Conservation (phyloP, 2,797 vertebrate species). For the Cyprinella venusta region DNA sequence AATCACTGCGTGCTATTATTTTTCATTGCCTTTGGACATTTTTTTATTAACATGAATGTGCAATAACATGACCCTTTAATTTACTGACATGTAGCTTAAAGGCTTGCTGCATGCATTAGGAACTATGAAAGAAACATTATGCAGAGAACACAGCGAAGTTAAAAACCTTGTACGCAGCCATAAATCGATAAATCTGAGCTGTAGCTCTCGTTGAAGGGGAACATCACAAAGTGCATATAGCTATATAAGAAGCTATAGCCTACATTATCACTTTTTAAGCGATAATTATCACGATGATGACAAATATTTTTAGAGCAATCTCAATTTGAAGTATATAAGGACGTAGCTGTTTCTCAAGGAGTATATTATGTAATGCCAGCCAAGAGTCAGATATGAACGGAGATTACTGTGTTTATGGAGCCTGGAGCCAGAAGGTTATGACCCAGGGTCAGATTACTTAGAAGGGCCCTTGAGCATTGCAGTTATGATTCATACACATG, state of each 20-base stretch:
- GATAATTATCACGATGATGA: not conserved
- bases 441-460: not conserved
- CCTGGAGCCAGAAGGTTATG: not conserved
- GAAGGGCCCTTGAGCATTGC: not conserved
- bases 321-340: not conserved
- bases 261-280: constrained; percentile 14
- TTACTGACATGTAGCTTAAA: constrained; percentile 27
- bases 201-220: not conserved
- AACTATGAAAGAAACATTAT: constrained; percentile 10
- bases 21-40: constrained; percentile 14
- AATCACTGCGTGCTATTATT: constrained; percentile 13
- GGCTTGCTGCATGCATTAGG: constrained; percentile 20
- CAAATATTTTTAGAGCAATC: constrained; percentile 10
- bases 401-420: not conserved
- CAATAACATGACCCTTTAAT: constrained; percentile 20
- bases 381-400: not conserved
- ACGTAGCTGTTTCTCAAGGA: not conserved
- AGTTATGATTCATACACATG: not conserved
- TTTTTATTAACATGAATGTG: constrained; percentile 16
- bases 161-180: not conserved
- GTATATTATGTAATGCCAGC: not conserved
- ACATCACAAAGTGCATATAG: not conserved
- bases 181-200: constrained; percentile 21
- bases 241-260: not conserved
- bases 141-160: not conserved